Evolutionary conservation across 2,113 vertebrate genomes (phyloP), one percentile per base, ranked within the genome.

Genomic region (Deroptyus accipitrinus): DNA sequence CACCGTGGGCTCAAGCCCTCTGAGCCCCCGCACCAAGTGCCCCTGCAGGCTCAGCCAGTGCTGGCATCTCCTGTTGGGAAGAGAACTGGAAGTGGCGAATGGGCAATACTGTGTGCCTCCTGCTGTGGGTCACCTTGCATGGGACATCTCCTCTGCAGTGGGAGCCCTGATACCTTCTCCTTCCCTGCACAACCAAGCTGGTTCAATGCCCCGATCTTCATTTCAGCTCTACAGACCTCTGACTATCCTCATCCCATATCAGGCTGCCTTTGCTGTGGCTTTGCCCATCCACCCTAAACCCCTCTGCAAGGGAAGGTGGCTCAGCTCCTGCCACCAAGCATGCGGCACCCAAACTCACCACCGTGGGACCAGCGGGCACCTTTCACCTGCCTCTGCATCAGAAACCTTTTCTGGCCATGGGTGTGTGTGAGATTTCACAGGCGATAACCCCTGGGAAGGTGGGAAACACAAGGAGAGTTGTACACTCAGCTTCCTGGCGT

Each of bases 401-500:
- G 75, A 95, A 92, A 57, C 55, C 57, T 77, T 62, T 63, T 67
- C 39, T 31, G 8, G 86, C 42, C 48, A 57, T 33, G 90, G 93
- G 93, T 14, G 93, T 84, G 92, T 75, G 55, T 0, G 0, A 92
- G 91, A 87, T 93, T 95, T 94, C 88, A 89, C 24, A 54, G 82
- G 72, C 0, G 3, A 90, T 79, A 93, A 76, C 28, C 8, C 55
- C 86, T 86, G 77, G 74, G 91, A 85, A 78, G 94, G 51, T 69
- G 83, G 88, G 74, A 86, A 83, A 78, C 1, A 2, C 61, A 48
- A 22, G 67, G 59, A 84, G 37, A 88, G 85, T 70, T 0, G 0
- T 39, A 85, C 85, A 73, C 69, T 87, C 90, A 73, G 64, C 91
- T 94, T 96, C 94, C 92, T 95, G 95, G 80, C 91, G 27, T 82